Base-by-base conservation (phyloP, 2,113 vertebrate species). In the Pelmatolapia mariae region DNA sequence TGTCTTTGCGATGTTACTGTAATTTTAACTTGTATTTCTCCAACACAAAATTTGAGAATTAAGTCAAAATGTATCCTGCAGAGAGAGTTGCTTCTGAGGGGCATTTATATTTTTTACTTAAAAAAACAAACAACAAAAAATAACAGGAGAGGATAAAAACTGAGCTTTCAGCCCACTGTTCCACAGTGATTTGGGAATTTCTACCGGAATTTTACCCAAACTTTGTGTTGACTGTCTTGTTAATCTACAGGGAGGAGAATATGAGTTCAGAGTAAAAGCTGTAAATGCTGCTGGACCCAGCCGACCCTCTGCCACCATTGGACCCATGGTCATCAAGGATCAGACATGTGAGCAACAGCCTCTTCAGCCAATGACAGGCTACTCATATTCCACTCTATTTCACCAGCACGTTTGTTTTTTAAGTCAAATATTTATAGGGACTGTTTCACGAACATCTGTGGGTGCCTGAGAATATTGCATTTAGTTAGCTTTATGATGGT, bases 221-320 rank as follows among this genome's bases (percentile, higher is more conserved):
- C 24, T 81, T 3, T 19, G 2, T 68, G 8, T 6, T 56, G 8
- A n/a, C 36, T 68, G 19, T 92, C 19, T 38, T 38, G 31, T 57
- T 15, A 1, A 13, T 80, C 22, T 83, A 13, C 97, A 99, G 96
- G 98, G 99, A 86, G 98, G 96, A 45, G 97, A 99, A 83, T 99
- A 99, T 5, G 99, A 99, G 95, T 99, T 99, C 96, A 97, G 99
- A 92, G 98, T 98, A 7, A 99, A 99, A 94, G 99, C 99, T 29
- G 99, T 99, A 87, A 99, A 99, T 8, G 98, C 97, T 50, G 99
- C 98, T 9, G 99, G 99, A 71, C 96, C 97, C 40, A 98, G 99
- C 91, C 97, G 98, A 89, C 98, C 99, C 86, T 99, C 98, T 22
- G 95, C 96, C 68, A 98, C 98, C 10, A 96, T 97, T 71, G 99